These are phyloP conservation scores for Solea senegalensis DNA, from an alignment of 2,113 vertebrate species.

Conservation along the genomic window DNA sequence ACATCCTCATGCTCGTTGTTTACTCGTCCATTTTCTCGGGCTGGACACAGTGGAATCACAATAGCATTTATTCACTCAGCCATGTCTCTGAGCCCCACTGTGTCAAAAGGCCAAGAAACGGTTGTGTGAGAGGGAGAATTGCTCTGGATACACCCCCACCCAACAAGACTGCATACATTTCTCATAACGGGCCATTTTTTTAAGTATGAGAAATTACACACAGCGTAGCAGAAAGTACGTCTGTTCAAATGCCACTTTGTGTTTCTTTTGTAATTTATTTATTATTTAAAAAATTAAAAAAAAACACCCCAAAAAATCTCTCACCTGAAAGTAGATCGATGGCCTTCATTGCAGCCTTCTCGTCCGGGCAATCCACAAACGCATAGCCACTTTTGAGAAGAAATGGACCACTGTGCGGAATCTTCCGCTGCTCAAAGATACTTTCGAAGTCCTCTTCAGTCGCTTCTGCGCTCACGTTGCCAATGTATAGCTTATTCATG, in stretches of 20 bases:
- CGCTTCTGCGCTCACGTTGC: constrained; percentile 95
- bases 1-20: constrained; percentile 17
- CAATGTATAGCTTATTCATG: constrained; percentile 99
- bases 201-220: constrained; percentile 43
- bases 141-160: constrained; percentile 58
- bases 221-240: constrained; percentile 20
- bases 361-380: constrained; percentile 98
- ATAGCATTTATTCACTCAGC: constrained; percentile 17
- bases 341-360: constrained; percentile 97
- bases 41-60: constrained; percentile 24
- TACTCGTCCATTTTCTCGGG: constrained; percentile 43
- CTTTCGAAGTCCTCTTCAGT: constrained; percentile 94
- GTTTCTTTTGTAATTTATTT: not conserved
- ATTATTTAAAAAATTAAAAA: not conserved
- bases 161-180: constrained; percentile 46
- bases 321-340: constrained; percentile 98
- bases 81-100: constrained; percentile 38
- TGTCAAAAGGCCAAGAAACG: constrained; percentile 74
- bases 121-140: constrained; percentile 60
- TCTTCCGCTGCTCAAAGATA: constrained; percentile 97
- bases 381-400: constrained; percentile 97
- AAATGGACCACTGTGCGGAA: constrained; percentile 93
- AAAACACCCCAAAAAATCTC: constrained; percentile 18
- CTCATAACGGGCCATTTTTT: constrained; percentile 10
- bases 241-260: constrained; percentile 16